Conservation (phyloP, 92 coral and sea anemone genomes). For the Hydrozoanthus gracilis region DNA sequence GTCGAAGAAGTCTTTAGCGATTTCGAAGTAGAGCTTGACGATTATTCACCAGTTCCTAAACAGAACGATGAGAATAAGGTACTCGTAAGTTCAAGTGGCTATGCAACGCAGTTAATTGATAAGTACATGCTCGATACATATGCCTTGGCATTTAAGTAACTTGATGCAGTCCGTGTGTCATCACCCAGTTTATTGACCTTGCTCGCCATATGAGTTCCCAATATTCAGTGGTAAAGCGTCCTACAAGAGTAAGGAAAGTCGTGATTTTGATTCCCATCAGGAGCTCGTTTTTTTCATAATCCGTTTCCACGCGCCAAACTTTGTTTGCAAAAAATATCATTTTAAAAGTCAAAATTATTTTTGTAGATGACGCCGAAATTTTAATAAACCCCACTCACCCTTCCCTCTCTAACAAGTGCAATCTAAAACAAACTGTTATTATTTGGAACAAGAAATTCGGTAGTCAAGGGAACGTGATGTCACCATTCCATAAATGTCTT, state of each 20-base stretch:
- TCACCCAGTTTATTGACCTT: background rate
- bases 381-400: no score
- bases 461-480: no score
- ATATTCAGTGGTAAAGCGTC: background rate
- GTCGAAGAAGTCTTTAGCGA: slow-evolving; percentile 16
- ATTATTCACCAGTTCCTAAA: slow-evolving; percentile 62
- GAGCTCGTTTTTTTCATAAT: background rate
- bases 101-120: no score
- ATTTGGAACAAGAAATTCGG: no score
- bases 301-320: background rate
- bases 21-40: slow-evolving; percentile 88
- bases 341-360: no score
- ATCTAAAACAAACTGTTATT: no score
- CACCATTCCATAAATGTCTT: no score
- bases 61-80: slow-evolving; percentile 21
- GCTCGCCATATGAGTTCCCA: background rate
- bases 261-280: background rate
- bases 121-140: no score
- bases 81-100: no score
- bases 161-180: background rate
- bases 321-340: no score
- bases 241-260: background rate
- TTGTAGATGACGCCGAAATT: no score
- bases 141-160: background rate
- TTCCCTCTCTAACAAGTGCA: no score